Evolutionary conservation across 1,140 invertebrate species (phyloP).

Genomic region (Drosophila ogumai): DNA sequence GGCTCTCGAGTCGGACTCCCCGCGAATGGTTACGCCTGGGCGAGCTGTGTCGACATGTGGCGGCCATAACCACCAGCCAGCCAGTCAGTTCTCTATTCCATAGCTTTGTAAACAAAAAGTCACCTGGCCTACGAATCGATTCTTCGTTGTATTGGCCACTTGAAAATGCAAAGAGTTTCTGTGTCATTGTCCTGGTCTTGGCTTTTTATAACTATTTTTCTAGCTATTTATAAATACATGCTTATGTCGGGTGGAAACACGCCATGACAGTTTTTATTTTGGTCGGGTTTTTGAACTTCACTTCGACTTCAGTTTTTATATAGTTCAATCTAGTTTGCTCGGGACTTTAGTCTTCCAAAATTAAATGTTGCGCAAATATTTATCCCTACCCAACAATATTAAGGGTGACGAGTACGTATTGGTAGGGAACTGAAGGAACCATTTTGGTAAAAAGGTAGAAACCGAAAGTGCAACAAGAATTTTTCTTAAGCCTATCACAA

Average conservation of each 20-base stretch:
- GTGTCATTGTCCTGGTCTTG: conserved; percentile 64
- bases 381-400: conserved; percentile 8
- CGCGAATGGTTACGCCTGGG: conserved; percentile 46
- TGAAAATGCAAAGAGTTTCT: conserved; percentile 48
- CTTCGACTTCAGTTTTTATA: not conserved
- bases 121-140: conserved; percentile 42
- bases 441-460: not conserved
- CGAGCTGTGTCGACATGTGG: conserved; percentile 32
- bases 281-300: conserved; percentile 22
- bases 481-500: not conserved
- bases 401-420: conserved; percentile 55
- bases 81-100: conserved; percentile 16
- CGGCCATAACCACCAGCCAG: conserved; percentile 22
- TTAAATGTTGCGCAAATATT: conserved; percentile 67
- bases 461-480: not conserved
- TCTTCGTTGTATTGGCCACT: conserved; percentile 35
- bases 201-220: conserved; percentile 13
- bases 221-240: conserved; percentile 1
- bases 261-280: conserved; percentile 24
- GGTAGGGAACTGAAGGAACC: not conserved
- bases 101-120: conserved; percentile 24
- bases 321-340: conserved; percentile 11
- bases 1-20: conserved; percentile 7
- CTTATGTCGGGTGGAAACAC: not conserved
- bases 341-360: conserved; percentile 54